phyloP scores from a whole-genome alignment of 2,113 vertebrate species.

The Periophthalmus modestus region DNA sequence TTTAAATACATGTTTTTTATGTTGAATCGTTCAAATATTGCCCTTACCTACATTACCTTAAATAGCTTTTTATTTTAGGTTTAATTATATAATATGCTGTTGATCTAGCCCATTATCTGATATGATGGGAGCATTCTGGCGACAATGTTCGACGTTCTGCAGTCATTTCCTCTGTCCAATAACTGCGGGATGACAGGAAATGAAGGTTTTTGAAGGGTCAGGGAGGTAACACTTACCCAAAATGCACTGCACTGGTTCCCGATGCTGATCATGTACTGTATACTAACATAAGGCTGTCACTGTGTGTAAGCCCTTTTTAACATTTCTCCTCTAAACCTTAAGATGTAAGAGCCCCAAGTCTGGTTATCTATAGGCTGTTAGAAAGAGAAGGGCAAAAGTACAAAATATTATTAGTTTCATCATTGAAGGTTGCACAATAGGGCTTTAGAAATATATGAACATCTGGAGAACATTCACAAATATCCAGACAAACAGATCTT shows the following conservation, averaged over 20 bases:
- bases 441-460: neutral
- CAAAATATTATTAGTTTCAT: too few species aligned
- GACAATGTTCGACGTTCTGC: constrained; percentile 5
- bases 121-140: constrained; percentile 22
- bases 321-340: too few species aligned
- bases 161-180: constrained; percentile 35
- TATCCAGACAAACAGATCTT: constrained; percentile 2
- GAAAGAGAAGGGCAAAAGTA: too few species aligned
- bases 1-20: too few species aligned
- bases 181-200: constrained; percentile 33
- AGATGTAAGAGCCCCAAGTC: too few species aligned
- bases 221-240: constrained; percentile 34
- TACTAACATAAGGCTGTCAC: constrained; percentile 44
- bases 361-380: too few species aligned
- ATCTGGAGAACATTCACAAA: neutral
- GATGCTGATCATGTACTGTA: constrained; percentile 37
- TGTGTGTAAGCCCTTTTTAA: constrained; percentile 25
- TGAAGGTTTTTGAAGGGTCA: constrained; percentile 40
- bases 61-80: neutral
- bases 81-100: neutral
- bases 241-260: constrained; percentile 27
- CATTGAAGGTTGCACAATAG: neutral
- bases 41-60: too few species aligned
- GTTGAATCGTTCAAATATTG: too few species aligned
- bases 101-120: neutral